Evolutionary conservation across 1,140 invertebrate genomes (phyloP).

Genomic region (Drosophila athabasca): DNA sequence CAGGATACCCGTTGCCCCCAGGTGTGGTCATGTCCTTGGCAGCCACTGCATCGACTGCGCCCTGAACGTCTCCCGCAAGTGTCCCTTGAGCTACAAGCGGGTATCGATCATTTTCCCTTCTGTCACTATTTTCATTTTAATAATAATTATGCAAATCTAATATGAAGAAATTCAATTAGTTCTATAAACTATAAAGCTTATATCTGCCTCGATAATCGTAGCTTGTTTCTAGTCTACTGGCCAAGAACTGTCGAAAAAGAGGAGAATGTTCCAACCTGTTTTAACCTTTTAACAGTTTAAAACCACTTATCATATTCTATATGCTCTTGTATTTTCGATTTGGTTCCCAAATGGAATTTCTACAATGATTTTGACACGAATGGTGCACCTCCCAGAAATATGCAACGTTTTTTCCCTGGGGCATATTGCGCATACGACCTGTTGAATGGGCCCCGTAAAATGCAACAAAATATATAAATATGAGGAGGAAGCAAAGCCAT

Average conservation of each 20-base stretch:
- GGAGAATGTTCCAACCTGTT: not conserved
- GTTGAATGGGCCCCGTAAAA: conserved; percentile 35
- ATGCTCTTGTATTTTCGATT: too few species aligned
- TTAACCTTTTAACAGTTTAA: too few species aligned
- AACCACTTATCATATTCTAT: too few species aligned
- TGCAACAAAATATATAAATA: conserved; percentile 41
- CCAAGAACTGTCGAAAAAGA: too few species aligned
- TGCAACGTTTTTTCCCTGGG: conserved; percentile 21
- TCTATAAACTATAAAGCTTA: too few species aligned
- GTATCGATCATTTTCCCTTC: conserved; percentile 6
- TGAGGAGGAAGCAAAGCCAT: conserved; percentile 13
- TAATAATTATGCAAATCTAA: too few species aligned
- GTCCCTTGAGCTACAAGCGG: conserved; percentile 29
- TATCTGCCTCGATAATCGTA: too few species aligned
- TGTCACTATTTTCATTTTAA: too few species aligned
- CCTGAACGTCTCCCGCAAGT: conserved; percentile 15
- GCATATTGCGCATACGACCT: conserved; percentile 56
- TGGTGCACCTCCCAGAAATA: conserved; percentile 7
- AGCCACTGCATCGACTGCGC: conserved; percentile 25
- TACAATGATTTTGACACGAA: not conserved
- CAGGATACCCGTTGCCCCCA: conserved; percentile 17
- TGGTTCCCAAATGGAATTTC: too few species aligned
- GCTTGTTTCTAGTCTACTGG: too few species aligned
- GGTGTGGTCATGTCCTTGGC: conserved; percentile 46
- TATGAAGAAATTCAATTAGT: too few species aligned